phyloP scores from a whole-genome alignment of 1,140 invertebrate genomes.

The Nixonia krombeini region DNA sequence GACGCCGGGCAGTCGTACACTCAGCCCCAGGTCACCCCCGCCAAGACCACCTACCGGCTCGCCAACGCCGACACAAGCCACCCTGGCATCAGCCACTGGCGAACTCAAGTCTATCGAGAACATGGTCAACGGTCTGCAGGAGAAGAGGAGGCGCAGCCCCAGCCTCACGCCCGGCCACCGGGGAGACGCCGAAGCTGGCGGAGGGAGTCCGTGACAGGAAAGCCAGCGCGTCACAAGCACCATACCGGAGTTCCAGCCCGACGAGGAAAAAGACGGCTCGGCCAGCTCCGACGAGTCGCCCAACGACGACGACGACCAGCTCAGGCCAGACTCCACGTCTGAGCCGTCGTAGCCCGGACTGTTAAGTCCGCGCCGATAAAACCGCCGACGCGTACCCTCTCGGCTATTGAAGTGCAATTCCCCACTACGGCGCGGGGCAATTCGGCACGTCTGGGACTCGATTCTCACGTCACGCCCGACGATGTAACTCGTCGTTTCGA shows the following conservation, averaged over 20 bases:
- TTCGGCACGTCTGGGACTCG: no score
- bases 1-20: conserved; percentile 77
- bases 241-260: conserved; percentile 53
- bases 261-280: conserved; percentile 38
- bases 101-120: conserved; percentile 96
- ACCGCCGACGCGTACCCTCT: no score
- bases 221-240: conserved; percentile 63
- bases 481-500: no score
- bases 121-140: conserved; percentile 95
- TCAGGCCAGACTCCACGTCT: conserved; percentile 66
- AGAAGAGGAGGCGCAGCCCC: conserved; percentile 71
- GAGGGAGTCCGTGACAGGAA: conserved; percentile 71
- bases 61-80: conserved; percentile 73
- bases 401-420: conserved; percentile 71
- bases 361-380: no score
- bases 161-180: conserved; percentile 58
- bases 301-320: conserved; percentile 48
- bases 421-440: conserved; percentile 11
- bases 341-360: conserved; percentile 65
- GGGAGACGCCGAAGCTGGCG: conserved; percentile 55
- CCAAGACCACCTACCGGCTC: conserved; percentile 73
- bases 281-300: conserved; percentile 40
- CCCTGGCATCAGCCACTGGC: conserved; percentile 71
- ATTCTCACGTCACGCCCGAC: no score
- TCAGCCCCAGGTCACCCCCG: conserved; percentile 79